A percentile compares a stretch with the other conserved stretches of the same genome.
phyloP scores from a whole-genome alignment of 1,140 invertebrate species.

The Ridgeia piscesae region DNA sequence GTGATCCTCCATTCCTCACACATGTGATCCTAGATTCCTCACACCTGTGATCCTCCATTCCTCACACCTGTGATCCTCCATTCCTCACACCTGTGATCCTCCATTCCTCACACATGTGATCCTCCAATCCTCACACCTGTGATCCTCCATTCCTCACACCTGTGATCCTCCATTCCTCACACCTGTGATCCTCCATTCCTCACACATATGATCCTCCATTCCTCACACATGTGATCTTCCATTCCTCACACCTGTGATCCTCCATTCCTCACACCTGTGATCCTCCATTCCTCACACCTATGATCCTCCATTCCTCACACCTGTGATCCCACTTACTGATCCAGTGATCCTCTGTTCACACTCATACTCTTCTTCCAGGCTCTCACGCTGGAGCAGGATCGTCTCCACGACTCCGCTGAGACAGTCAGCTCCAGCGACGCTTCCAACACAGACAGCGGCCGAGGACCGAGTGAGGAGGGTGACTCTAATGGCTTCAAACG shows the following conservation, averaged over 20 bases:
- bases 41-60: too few relatives aligned
- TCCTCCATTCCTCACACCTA: neutral
- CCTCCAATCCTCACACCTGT: too few relatives aligned
- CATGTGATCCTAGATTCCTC: too few relatives aligned
- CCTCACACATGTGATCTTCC: neutral
- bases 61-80: too few relatives aligned
- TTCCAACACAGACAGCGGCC: slow-evolving; percentile 21
- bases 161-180: too few relatives aligned
- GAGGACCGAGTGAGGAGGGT: slow-evolving; percentile 20
- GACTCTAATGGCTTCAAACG: neutral
- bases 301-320: neutral
- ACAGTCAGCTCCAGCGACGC: slow-evolving; percentile 4
- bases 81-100: too few relatives aligned
- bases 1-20: neutral
- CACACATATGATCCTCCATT: neutral
- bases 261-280: neutral
- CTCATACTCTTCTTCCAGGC: neutral
- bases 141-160: too few relatives aligned
- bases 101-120: too few relatives aligned
- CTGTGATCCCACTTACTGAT: neutral
- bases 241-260: neutral
- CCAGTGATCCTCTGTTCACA: neutral
- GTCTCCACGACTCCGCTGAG: neutral
- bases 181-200: too few relatives aligned
- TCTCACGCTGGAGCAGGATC: neutral